Conservation (phyloP, 2,797 vertebrate species). For the Benthosema pterotum region DNA sequence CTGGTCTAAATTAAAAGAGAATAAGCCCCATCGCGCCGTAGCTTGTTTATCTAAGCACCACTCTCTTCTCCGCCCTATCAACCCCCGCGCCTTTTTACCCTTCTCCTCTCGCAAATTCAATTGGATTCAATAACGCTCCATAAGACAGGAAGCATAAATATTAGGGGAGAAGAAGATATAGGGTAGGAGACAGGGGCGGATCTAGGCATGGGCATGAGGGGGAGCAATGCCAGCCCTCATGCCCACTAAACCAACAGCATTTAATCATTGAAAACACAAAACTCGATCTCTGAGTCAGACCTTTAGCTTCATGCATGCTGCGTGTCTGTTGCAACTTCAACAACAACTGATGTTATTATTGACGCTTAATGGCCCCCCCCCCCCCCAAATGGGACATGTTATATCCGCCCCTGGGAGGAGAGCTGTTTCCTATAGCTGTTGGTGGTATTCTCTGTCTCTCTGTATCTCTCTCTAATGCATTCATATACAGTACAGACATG, state of each 20-base stretch:
- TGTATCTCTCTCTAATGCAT: background rate
- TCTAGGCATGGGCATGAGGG: too few relatives aligned
- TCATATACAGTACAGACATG: slow-evolving; percentile 3
- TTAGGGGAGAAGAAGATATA: slow-evolving; percentile 41
- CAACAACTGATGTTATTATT: too few relatives aligned
- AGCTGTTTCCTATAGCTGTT: slow-evolving; percentile 3
- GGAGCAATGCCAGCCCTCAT: too few relatives aligned
- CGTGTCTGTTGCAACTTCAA: too few relatives aligned
- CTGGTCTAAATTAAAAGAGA: slow-evolving; percentile 67
- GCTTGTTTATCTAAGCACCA: slow-evolving; percentile 46
- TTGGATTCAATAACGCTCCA: slow-evolving; percentile 57
- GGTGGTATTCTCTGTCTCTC: slow-evolving; percentile 2
- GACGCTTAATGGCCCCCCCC: too few relatives aligned
- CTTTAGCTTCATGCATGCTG: too few relatives aligned
- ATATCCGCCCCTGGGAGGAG: too few relatives aligned
- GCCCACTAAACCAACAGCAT: too few relatives aligned
- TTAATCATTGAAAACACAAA: too few relatives aligned
- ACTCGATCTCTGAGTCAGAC: too few relatives aligned
- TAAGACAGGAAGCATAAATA: slow-evolving; percentile 51
- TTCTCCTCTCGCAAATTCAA: slow-evolving; percentile 14
- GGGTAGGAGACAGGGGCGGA: too few relatives aligned
- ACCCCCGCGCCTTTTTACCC: slow-evolving; percentile 19
- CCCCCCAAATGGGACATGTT: too few relatives aligned
- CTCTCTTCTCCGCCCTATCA: slow-evolving; percentile 17
- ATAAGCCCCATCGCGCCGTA: slow-evolving; percentile 46